Evolutionary conservation across 2,888 invertebrate genomes (phyloP), one percentile per base, ranked within the genome.

Genomic region (Melolontha melolontha): DNA sequence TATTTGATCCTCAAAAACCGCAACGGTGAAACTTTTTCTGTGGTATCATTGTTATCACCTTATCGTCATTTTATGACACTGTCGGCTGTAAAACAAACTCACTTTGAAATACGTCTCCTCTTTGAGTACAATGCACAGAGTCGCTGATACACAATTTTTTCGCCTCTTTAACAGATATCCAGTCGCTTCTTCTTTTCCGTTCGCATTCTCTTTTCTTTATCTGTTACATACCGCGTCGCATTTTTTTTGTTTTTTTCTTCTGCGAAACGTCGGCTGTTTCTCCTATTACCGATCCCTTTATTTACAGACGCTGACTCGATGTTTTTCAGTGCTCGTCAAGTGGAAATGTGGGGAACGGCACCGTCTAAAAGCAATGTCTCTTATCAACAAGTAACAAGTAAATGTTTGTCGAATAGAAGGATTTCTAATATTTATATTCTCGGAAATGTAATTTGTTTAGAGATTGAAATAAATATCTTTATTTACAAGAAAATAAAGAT

Each of bases 381-480:
- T 54, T 54, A 54, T 54, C 52, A 39, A 54, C 52, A 54, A 54
- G 39, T 54, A 39, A 54, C 52, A 54, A 54, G 39, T 54, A 34
- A 54, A 54, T 54, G 52, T 54, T 54, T 54, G 52, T 16, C 39
- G 14, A 12, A 17, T 17, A 50, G 27, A 6, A 34, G 34, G 34
- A 34, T 34, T 34, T 34, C 34, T 34, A 34, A 34, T 34, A 34
- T 10, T 34, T 34, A 8, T 10, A 34, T 34, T 34, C 22, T 22
- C 22, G 22, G 4, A 4, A 22, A 22, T 22, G 22, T 22, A 22
- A 22, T 22, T 22, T 22, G 4, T 22, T 22, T 22, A 22, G 22
- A 22, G 22, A 22, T 22, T 22, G 22, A 22, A 22, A 22, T 22
- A 22, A 22, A 22, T 22, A 22, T 22, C 22, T 22, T 22, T 22